A percentile compares a stretch with the other conserved stretches of the same genome.
Conservation (phyloP, 2,888 invertebrate genomes). For the Geotrupes spiniger region DNA sequence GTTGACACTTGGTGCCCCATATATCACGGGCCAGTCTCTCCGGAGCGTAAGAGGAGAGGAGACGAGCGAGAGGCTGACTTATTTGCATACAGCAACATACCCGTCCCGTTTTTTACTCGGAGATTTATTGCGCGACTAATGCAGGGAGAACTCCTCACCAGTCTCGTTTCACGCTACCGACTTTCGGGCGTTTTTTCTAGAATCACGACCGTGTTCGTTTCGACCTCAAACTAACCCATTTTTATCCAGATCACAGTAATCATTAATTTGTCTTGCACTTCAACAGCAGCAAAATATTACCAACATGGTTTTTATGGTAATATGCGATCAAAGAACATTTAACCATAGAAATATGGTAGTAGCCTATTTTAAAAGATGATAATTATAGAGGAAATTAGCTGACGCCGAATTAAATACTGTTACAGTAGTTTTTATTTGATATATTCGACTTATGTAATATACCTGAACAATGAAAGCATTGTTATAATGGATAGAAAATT, state of each 20-base stretch:
- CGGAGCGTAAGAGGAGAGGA: constrained; percentile 27
- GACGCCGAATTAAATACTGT: no score
- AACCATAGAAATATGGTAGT: no score
- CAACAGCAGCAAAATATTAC: no score
- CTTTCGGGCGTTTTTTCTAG: neutral
- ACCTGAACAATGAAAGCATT: no score
- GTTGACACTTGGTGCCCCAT: constrained; percentile 54
- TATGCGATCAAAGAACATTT: no score
- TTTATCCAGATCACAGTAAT: neutral
- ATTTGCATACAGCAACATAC: constrained; percentile 52
- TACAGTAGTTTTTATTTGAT: no score
- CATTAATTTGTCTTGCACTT: no score
- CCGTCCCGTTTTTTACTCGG: constrained; percentile 43
- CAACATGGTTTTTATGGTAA: no score
- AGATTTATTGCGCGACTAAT: constrained; percentile 53
- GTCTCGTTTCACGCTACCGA: constrained; percentile 13
- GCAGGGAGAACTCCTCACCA: constrained; percentile 36
- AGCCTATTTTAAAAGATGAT: no score
- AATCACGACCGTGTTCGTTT: neutral
- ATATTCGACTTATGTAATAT: no score
- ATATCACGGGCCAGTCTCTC: constrained; percentile 48
- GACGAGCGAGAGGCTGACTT: constrained; percentile 39
- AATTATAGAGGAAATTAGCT: no score
- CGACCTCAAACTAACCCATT: neutral
- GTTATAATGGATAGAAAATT: no score